Evolutionary conservation across 2,797 vertebrate genomes (phyloP), one percentile per base, ranked within the genome.

Genomic region (Thamnophis elegans): DNA sequence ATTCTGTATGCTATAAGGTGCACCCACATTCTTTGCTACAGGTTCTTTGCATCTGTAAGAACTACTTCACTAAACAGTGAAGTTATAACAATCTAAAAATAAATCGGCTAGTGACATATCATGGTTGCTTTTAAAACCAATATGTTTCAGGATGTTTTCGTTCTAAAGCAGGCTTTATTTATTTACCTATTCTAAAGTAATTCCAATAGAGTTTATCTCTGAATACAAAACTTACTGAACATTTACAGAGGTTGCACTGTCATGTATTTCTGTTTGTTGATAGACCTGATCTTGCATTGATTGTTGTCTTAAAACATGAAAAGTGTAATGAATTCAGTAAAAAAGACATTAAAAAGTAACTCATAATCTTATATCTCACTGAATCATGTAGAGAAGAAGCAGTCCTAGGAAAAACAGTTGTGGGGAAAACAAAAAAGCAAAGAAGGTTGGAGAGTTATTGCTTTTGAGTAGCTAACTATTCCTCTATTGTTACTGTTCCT

Each of bases 401-500:
- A 73, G 32, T 73, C 32, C 14, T 73, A 32, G 12, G 65, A 73
- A 73, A 25, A 89, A 7, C 28, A 89, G 7, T 55, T 82, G 73
- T 82, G 36, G 73, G 20, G 10, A 10, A 82, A 82, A 82, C 20
- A 82, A 12, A 82, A 16, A 54, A 62, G 3, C 7, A 36, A 7
- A 88, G 32, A 51, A 85, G 5, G 89, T 47, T 88, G 26, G 22
- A 88, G 28, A 42, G 25, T 22, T 26, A 16, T 36, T 78, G 36
- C 26, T 65, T 36, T 36, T 88, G 53, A 5, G 3, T 85, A n/a
- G 28, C 53, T 92, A 92, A 82, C 54, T n/a, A 0, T 25, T 32
- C 20, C 55, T 89, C 20, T 62, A 25, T 59, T 25, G 68, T 78
- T 87, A 53, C 60, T 96, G 95, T 94, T 18, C 88, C 62, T 89